A percentile compares a stretch with the other conserved stretches of the same genome.
Evolutionary conservation across 2,888 invertebrate species (phyloP).

Genomic region (Abrostola tripartita): DNA sequence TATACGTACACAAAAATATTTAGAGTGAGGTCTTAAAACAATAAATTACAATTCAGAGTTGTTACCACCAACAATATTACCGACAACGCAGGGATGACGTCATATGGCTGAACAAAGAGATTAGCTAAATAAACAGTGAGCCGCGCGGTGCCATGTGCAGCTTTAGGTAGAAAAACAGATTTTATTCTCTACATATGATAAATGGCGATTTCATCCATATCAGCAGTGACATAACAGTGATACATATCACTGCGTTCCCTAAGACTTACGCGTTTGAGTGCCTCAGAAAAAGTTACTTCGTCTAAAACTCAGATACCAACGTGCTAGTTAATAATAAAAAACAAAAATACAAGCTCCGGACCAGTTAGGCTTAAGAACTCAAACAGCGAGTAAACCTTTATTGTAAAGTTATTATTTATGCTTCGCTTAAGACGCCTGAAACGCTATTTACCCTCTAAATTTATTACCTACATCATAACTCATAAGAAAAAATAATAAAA

Average conservation of each 20-base stretch:
- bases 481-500: slow-evolving; percentile 22
- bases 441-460: neutral
- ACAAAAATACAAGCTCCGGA: neutral
- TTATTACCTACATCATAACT: slow-evolving; percentile 16
- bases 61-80: slow-evolving; percentile 13
- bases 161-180: neutral
- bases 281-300: too few species aligned
- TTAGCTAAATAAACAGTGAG: neutral
- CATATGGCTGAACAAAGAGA: slow-evolving; percentile 26
- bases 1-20: neutral
- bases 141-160: neutral
- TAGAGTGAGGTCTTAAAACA: slow-evolving; percentile 6
- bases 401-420: neutral
- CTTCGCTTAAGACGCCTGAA: neutral
- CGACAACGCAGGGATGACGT: slow-evolving; percentile 11
- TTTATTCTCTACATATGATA: neutral
- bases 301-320: too few species aligned
- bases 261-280: too few species aligned
- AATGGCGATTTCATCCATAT: neutral
- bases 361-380: neutral
- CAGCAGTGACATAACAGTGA: neutral
- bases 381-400: neutral
- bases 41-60: slow-evolving; percentile 29
- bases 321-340: neutral
- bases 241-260: too few species aligned